Base-by-base conservation (phyloP, 2,797 vertebrate genomes). In the Takifugu rubripes region DNA sequence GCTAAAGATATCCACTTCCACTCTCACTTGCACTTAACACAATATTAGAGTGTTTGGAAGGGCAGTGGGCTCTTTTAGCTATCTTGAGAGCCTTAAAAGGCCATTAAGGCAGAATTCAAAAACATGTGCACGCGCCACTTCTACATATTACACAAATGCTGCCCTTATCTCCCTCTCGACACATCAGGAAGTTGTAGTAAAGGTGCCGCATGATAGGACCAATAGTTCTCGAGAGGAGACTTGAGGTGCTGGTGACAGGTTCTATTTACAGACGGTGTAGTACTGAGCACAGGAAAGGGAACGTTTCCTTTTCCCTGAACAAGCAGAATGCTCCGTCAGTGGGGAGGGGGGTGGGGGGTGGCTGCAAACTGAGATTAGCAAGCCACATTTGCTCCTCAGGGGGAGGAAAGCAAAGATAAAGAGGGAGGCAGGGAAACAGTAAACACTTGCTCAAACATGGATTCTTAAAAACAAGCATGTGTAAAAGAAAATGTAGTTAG, bases 251-350 rank as follows among this genome's bases (percentile, higher is more conserved):
- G 63, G 51, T 87, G 81, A 60, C 70, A 82, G 77, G 49, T 63
- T 72, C 78, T 87, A 85, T 86, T 87, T 86, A 77, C 70, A 75
- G 82, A 78, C 63, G 14, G 61, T 72, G 57, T 52, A 78, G 71
- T 67, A 79, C 65, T 48, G 70, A 74, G 72, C 66, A 71, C 80
- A 88, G 86, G 84, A 87, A 89, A 74, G 45, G 79, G 60, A 72
- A 75, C 70, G 42, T 81, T 88, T 88, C 84, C 84, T 82, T 82
- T 81, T 84, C 82, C 70, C 68, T 79, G 85, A 75, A 80, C 81
- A 75, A 5, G 10, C 65, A 77, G 77, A 84, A 80, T 66, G 75
- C 67, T 66, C 75, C 74, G 56, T 59, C 66, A 24, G 66, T 56
- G 57, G 69, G 78, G 11, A 70, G 70, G 63, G 75, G 17, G 27